Base-by-base conservation (phyloP, 2,888 invertebrate genomes). In the Eumacrocentrus americanus region DNA sequence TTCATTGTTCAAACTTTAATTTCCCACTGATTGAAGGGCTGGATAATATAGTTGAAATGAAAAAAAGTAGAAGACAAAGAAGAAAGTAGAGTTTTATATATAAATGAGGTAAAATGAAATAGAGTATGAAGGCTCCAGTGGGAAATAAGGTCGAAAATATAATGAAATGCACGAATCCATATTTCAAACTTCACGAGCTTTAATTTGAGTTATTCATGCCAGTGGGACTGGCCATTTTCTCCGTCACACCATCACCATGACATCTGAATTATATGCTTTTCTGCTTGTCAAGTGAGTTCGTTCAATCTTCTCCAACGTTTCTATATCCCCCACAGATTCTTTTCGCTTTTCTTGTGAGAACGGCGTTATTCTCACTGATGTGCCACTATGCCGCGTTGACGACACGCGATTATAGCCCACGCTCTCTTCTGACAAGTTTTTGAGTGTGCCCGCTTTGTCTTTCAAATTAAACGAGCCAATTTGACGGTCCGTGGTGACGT, bases 261-360 rank as follows among this genome's bases (percentile, higher is more conserved):
- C 29, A 25, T 48, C 40, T 48, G 20, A 57, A 57, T 48, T 57
- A 57, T 57, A 29, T 50, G 25, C 37, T 20, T 38, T 20, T 38
- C 20, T 14, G 22, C 29, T 48, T 37, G 29, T 50, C 14, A 47
- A 38, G 57, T 47, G 48, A 35, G 47, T 23, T 40, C 40, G 38
- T 57, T 57, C 48, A 57, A 57, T 50, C 48, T 57, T 57, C 40
- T 40, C n/a, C n/a, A n/a, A n/a, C n/a, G n/a, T n/a, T n/a, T n/a
- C n/a, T n/a, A n/a, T n/a, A n/a, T n/a, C n/a, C n/a, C n/a, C 22
- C 37, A 7, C 44, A 20, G 18, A 44, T 40, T 25, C 18, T 44
- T 35, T 47, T 23, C 40, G n/a, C 25, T 38, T 40, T 18, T 40
- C 35, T 22, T 42, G 18, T 18, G 42, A 14, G 12, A 29, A 54